phyloP scores from a whole-genome alignment of 2,797 vertebrate species.

The Alosa sapidissima region DNA sequence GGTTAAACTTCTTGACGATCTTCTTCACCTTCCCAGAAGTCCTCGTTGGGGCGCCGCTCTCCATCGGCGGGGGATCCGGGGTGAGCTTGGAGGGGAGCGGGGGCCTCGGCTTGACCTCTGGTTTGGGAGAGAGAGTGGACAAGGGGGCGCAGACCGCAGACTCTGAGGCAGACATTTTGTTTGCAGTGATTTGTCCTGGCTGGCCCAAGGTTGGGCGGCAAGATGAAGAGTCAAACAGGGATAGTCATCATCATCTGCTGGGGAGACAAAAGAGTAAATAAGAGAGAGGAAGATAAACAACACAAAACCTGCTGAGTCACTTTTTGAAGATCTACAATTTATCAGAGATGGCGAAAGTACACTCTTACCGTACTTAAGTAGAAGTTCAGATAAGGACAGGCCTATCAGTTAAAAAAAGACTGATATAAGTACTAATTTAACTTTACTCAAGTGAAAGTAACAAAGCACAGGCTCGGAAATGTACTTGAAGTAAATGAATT shows the following conservation, averaged over 20 bases:
- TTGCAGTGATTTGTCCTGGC: slow-evolving; percentile 45
- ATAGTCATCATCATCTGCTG: slow-evolving; percentile 40
- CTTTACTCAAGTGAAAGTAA: too few relatives aligned
- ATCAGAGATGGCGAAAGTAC: too few relatives aligned
- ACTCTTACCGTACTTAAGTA: too few relatives aligned
- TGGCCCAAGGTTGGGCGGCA: slow-evolving; percentile 54
- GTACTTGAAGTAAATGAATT: too few relatives aligned
- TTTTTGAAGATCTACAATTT: too few relatives aligned
- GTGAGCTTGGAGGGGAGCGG: slow-evolving; percentile 61
- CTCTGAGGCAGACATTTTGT: slow-evolving; percentile 69
- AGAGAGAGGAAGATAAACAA: neutral
- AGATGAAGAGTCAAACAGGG: slow-evolving; percentile 16
- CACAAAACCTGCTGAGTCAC: neutral
- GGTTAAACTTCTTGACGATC: slow-evolving; percentile 70
- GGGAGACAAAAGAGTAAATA: neutral
- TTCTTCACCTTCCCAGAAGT: slow-evolving; percentile 66
- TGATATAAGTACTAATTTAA: too few relatives aligned
- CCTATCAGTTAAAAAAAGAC: too few relatives aligned
- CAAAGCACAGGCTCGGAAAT: too few relatives aligned
- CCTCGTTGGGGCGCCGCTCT: neutral
- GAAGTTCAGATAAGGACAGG: too few relatives aligned
- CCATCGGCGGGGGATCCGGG: slow-evolving; percentile 30
- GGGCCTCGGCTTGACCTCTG: slow-evolving; percentile 60
- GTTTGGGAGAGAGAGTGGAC: slow-evolving; percentile 41
- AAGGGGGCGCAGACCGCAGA: slow-evolving; percentile 16